These are phyloP conservation scores for Dorcus parallelipipedus DNA, from an alignment of 2,888 invertebrate species.

Conservation along the genomic window DNA sequence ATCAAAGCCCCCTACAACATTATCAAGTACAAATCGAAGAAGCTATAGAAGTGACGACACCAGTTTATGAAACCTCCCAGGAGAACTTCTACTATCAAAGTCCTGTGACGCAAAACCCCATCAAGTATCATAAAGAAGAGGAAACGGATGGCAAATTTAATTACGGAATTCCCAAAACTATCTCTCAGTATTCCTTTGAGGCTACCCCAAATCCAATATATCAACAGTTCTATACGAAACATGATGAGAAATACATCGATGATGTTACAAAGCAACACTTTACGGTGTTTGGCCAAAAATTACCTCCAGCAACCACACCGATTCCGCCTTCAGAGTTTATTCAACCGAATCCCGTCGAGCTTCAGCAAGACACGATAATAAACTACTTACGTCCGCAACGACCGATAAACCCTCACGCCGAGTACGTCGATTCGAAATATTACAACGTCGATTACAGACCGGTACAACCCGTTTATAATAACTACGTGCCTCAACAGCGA, in stretches of 20 bases:
- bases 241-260: constrained; percentile 66
- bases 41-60: constrained; percentile 40
- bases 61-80: constrained; percentile 19
- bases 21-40: constrained; percentile 47
- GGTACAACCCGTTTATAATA: constrained; percentile 22
- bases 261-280: constrained; percentile 74
- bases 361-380: constrained; percentile 66
- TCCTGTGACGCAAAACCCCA: constrained; percentile 36
- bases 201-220: constrained; percentile 51
- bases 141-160: constrained; percentile 37
- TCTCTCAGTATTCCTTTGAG: constrained; percentile 38
- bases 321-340: constrained; percentile 24
- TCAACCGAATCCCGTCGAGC: constrained; percentile 27
- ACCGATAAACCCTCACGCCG: constrained; percentile 54
- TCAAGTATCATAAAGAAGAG: constrained; percentile 27
- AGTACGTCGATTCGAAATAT: constrained; percentile 51
- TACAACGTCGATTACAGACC: constrained; percentile 21
- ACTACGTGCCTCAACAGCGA: constrained; percentile 17
- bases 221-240: constrained; percentile 64
- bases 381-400: constrained; percentile 63
- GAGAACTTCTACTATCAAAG: constrained; percentile 20
- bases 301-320: constrained; percentile 52
- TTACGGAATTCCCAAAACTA: constrained; percentile 22
- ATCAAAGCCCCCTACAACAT: constrained; percentile 37
- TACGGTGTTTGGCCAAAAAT: constrained; percentile 69